Percentiles rank a stretch among this genome's conserved stretches.
Conservation (phyloP, 2,797 vertebrate species). For the Paedocypris micromegethes region DNA sequence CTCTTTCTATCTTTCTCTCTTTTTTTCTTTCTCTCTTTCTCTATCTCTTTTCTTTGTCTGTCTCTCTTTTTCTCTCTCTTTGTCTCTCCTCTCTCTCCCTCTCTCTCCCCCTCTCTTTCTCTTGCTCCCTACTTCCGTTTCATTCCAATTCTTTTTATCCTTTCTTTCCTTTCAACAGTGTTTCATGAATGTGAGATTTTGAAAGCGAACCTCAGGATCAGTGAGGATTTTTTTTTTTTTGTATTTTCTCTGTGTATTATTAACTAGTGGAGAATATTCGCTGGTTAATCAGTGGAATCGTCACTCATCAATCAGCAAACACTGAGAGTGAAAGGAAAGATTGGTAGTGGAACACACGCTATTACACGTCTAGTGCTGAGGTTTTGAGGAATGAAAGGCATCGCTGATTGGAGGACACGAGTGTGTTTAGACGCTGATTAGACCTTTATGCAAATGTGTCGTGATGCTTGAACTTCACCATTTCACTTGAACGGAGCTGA, state of each 20-base stretch:
- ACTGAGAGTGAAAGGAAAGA: constrained; percentile 22
- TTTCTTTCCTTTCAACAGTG: no score
- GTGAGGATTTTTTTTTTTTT: no score
- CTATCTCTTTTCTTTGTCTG: no score
- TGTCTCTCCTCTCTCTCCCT: no score
- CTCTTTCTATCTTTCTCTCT: not conserved
- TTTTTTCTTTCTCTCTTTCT: not conserved
- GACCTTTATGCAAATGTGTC: constrained; percentile 25
- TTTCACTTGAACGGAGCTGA: constrained; percentile 1
- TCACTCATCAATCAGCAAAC: constrained; percentile 23
- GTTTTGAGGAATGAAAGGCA: constrained; percentile 26
- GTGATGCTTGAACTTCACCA: constrained; percentile 2
- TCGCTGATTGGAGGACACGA: constrained; percentile 32
- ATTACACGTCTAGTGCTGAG: not conserved
- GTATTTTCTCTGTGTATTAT: not conserved
- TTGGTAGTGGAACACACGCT: no score
- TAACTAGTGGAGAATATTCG: constrained; percentile 6
- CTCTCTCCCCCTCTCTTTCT: no score
- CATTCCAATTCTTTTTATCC: no score
- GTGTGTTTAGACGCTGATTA: no score
- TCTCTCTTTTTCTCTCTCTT: no score
- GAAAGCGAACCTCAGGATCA: no score
- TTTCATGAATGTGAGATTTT: no score
- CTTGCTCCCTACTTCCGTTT: no score
- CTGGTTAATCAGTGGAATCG: constrained; percentile 10